Base-by-base conservation (phyloP, 30 jellyfish, hydroid and myxozoan species). In the Hydractinia symbiolongicarpus region DNA sequence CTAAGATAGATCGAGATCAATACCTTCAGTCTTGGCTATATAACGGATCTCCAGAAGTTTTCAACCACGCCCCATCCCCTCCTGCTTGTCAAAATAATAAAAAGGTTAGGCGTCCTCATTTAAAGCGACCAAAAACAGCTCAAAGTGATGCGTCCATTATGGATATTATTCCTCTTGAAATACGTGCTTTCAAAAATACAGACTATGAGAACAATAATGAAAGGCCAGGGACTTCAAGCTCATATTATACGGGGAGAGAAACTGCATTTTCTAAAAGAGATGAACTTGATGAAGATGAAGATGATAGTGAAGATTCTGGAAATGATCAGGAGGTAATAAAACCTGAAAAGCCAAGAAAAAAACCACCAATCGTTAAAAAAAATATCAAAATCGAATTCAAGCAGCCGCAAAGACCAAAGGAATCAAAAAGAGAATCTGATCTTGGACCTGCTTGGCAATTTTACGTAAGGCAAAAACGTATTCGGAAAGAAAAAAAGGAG, bases 1-100 rank as follows among this genome's bases (percentile, higher is more conserved):
- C 87, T 15, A 61, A 49, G 10, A n/a, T 79, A 16, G 87, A 79
- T 52, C 87, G 87, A 5, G 87, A 79, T 20, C 57, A 79, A 15
- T 79, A 61, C 61, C 54, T 79, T 50, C 55, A 79, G 5, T 49
- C 15, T n/a, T 79, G 87, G 87, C 54, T 79, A 19, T 5, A 30
- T 9, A 17, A 66, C 50, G 87, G 87, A 10, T 67, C 53, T 8
- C 15, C 83, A 0, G 5, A 54, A 49, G 61, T 50, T 19, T 15
- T 14, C 17, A 58, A 58, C 69, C 15, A 58, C 1, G 15, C 54
- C 4, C 85, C 84, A 10, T 49, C 82, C 6, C 62, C 62, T 15
- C 70, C 87, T 5, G 21, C 67, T 8, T 15, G 53, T 50, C 72
- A 44, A 15, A 79, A 30, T 11, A 58, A 13, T 20, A 62, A 64